These are phyloP conservation scores for Chrosomus eos DNA, from an alignment of 2,797 vertebrate genomes.

Conservation along the genomic window DNA sequence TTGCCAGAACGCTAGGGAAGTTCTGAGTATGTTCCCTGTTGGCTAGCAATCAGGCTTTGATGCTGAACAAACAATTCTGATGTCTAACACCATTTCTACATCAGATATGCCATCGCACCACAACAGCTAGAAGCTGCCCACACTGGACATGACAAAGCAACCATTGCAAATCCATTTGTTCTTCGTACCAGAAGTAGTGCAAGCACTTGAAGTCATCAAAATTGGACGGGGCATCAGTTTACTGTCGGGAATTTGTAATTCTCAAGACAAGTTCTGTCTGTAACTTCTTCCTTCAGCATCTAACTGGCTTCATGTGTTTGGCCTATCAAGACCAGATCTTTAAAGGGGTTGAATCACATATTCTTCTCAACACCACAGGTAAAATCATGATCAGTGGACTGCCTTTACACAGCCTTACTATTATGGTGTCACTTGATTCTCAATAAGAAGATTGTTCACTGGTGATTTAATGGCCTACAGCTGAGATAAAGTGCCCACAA, in stretches of 20 bases:
- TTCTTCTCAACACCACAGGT: background rate
- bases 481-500: background rate
- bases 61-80: background rate
- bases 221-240: no score
- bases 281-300: background rate
- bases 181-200: background rate
- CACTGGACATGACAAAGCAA: background rate
- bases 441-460: background rate
- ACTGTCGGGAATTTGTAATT: background rate
- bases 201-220: background rate
- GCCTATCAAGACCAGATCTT: background rate
- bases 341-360: background rate
- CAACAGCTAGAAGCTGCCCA: background rate
- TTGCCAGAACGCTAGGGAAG: background rate
- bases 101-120: background rate
- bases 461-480: background rate
- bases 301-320: background rate
- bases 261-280: background rate
- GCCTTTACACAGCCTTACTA: background rate
- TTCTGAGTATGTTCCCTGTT: background rate
- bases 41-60: background rate
- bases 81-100: background rate
- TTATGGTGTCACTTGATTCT: background rate
- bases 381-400: background rate
- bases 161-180: background rate